These are phyloP conservation scores for Elmis aenea DNA, from an alignment of 2,888 invertebrate genomes.

Conservation along the genomic window DNA sequence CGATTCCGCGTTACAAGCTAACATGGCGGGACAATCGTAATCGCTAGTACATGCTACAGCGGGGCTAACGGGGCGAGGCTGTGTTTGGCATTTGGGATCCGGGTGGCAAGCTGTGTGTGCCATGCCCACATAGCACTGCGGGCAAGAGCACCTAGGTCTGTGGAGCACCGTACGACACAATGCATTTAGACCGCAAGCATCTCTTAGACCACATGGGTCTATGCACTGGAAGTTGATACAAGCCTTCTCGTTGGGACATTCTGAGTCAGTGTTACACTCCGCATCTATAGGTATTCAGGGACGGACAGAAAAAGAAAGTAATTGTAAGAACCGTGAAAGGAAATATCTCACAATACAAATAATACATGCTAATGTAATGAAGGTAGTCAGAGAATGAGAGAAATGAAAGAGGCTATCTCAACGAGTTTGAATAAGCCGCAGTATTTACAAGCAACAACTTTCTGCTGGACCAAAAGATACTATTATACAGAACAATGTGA, in stretches of 20 bases:
- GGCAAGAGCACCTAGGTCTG: conserved; percentile 81
- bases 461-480: conserved; percentile 42
- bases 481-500: conserved; percentile 53
- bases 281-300: conserved; percentile 41
- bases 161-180: conserved; percentile 81
- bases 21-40: conserved; percentile 67
- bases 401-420: conserved; percentile 48
- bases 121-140: conserved; percentile 80
- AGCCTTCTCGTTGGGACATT: conserved; percentile 87
- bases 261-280: conserved; percentile 85
- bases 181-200: conserved; percentile 85
- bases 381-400: conserved; percentile 48
- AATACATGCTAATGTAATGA: conserved; percentile 46
- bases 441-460: conserved; percentile 55
- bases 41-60: conserved; percentile 59
- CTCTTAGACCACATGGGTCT: conserved; percentile 85
- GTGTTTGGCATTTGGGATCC: conserved; percentile 70
- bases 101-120: conserved; percentile 74
- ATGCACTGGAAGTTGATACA: conserved; percentile 87
- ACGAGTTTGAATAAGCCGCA: conserved; percentile 50
- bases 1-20: conserved; percentile 65
- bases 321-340: conserved; percentile 86
- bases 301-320: conserved; percentile 58
- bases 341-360: conserved; percentile 53
- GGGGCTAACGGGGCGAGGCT: conserved; percentile 54